phyloP scores from a whole-genome alignment of 2,888 invertebrate species.

The Cosmia pyralina region DNA sequence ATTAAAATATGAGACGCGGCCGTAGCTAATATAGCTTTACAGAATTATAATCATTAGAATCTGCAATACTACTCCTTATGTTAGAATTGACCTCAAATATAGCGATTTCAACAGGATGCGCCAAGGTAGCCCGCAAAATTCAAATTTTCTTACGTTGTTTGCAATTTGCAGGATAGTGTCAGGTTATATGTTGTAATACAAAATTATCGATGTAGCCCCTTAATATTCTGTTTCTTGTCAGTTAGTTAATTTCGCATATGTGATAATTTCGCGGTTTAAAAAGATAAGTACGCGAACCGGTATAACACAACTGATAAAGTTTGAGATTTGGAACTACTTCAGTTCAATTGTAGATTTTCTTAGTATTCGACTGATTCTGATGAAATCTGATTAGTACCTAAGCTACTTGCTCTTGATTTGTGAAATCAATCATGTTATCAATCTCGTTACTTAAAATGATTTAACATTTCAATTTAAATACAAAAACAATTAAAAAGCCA shows the following conservation, averaged over 20 bases:
- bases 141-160: no score
- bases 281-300: conserved; percentile 8
- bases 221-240: background rate
- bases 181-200: no score
- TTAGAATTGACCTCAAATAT: no score
- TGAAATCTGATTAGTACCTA: conserved; percentile 13
- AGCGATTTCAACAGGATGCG: no score
- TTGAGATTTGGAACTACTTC: conserved; percentile 1
- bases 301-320: conserved; percentile 35
- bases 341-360: conserved; percentile 5
- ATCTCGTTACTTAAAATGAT: background rate
- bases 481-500: no score
- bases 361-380: background rate
- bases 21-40: no score
- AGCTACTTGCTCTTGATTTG: background rate
- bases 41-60: no score
- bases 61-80: no score
- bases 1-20: no score
- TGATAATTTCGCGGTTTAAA: conserved; percentile 23
- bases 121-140: no score
- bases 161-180: no score
- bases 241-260: background rate
- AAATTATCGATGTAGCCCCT: no score
- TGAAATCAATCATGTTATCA: background rate
- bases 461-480: background rate